These are phyloP conservation scores for Drosophila diplacantha DNA, from an alignment of 2,888 invertebrate genomes.

Conservation along the genomic window DNA sequence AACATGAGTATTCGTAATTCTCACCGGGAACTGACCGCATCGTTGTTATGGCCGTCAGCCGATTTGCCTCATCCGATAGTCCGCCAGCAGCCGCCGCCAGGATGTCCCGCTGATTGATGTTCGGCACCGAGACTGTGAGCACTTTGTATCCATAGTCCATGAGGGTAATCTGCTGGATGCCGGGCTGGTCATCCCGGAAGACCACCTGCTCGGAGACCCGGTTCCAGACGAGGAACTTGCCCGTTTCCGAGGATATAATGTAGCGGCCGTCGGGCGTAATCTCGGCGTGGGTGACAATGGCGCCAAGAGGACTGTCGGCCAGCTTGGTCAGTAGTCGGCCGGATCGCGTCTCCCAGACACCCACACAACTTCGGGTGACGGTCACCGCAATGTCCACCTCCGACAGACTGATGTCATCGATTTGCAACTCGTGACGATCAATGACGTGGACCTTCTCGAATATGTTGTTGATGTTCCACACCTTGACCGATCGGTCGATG, in stretches of 20 bases:
- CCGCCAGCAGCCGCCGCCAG: slow-evolving; percentile 78
- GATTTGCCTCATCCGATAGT: slow-evolving; percentile 81
- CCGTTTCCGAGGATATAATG: slow-evolving; percentile 94
- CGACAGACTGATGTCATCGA: slow-evolving; percentile 92
- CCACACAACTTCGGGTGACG: slow-evolving; percentile 95
- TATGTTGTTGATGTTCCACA: slow-evolving; percentile 99
- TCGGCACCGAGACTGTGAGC: slow-evolving; percentile 77
- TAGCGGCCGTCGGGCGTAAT: slow-evolving; percentile 90
- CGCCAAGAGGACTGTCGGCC: slow-evolving; percentile 93
- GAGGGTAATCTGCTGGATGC: slow-evolving; percentile 78
- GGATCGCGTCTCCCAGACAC: slow-evolving; percentile 93
- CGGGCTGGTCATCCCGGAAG: slow-evolving; percentile 86
- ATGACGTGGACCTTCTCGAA: slow-evolving; percentile 98
- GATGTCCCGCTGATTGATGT: slow-evolving; percentile 78
- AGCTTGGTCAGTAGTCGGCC: slow-evolving; percentile 91
- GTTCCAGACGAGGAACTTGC: slow-evolving; percentile 94
- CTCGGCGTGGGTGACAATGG: slow-evolving; percentile 94
- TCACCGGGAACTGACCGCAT: slow-evolving; percentile 86
- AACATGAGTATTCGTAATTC: not conserved
- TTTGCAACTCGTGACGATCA: slow-evolving; percentile 95
- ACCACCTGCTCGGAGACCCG: slow-evolving; percentile 83
- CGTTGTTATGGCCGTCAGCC: slow-evolving; percentile 82
- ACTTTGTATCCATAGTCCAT: slow-evolving; percentile 77
- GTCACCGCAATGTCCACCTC: slow-evolving; percentile 91
- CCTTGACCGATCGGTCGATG: slow-evolving; percentile 97